phyloP scores from a whole-genome alignment of 2,797 vertebrate species.

The Halcyon chelicuti region DNA sequence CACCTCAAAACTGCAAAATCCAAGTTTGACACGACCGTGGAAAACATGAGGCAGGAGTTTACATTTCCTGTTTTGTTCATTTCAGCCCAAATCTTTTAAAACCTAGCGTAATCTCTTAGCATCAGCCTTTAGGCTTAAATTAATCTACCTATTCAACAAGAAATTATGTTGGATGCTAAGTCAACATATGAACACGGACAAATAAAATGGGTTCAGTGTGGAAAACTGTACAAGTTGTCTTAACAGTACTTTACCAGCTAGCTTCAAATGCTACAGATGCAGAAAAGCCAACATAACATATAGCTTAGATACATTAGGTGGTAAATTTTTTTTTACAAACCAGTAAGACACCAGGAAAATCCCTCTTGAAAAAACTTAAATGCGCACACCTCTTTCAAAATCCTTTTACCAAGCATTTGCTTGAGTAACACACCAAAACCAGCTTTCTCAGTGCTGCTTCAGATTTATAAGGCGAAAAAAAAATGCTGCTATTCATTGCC shows the following conservation, averaged over 20 bases:
- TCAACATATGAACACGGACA: neutral
- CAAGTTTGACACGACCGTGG: neutral
- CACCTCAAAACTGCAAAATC: neutral
- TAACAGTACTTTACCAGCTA: neutral
- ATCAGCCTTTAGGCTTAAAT: neutral
- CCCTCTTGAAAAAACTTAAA: neutral
- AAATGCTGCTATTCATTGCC: neutral
- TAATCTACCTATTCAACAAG: neutral
- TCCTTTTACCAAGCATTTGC: neutral
- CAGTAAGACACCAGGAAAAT: neutral
- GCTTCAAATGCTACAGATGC: neutral
- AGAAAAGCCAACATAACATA: neutral
- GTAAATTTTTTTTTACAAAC: neutral
- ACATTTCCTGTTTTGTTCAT: neutral
- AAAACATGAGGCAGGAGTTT: neutral
- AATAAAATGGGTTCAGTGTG: neutral
- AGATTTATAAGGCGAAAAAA: neutral
- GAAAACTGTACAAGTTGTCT: neutral
- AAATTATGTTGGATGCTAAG: neutral
- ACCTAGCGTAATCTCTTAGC: neutral
- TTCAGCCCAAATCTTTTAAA: neutral
- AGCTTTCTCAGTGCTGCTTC: neutral
- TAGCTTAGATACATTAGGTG: neutral
- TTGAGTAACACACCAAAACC: neutral
- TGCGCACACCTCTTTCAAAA: neutral